Evolutionary conservation across 2,888 invertebrate species (phyloP).

Genomic region (Lapara coniferarum): DNA sequence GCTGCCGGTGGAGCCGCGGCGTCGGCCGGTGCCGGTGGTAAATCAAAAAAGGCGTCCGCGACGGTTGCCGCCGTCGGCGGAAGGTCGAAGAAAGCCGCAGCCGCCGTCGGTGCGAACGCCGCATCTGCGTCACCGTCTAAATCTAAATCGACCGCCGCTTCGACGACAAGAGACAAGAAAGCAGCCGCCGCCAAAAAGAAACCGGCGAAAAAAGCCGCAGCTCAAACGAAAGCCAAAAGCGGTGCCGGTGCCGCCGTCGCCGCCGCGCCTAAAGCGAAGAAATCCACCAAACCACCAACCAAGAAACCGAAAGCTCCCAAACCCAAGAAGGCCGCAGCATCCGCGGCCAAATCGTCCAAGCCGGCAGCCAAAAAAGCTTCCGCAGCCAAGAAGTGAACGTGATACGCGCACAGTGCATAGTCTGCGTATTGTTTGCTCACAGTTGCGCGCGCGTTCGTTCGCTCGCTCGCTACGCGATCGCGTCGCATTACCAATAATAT

Average conservation of each 20-base stretch:
- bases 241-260: conserved; percentile 45
- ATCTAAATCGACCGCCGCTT: conserved; percentile 34
- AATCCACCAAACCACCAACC: conserved; percentile 48
- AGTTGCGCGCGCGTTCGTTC: too few relatives aligned
- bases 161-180: conserved; percentile 42
- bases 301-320: conserved; percentile 66
- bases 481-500: too few relatives aligned
- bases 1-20: conserved; percentile 48
- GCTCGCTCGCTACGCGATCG: too few relatives aligned
- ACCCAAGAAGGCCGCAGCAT: conserved; percentile 50
- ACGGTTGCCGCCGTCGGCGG: conserved; percentile 32
- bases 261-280: conserved; percentile 50
- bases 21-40: conserved; percentile 30
- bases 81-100: background rate
- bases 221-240: conserved; percentile 40
- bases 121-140: conserved; percentile 38
- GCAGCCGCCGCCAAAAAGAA: conserved; percentile 49
- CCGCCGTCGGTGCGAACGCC: too few relatives aligned
- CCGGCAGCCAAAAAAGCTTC: conserved; percentile 42
- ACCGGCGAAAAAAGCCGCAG: conserved; percentile 44
- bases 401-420: conserved; percentile 15
- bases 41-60: conserved; percentile 40
- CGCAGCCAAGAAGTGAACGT: conserved; percentile 39
- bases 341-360: conserved; percentile 42
- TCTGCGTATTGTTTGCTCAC: background rate